These are phyloP conservation scores for Chondrilla cf. caribensis DNA, from an alignment of 37 sponge, comb jelly and placozoan genomes.

Conservation along the genomic window DNA sequence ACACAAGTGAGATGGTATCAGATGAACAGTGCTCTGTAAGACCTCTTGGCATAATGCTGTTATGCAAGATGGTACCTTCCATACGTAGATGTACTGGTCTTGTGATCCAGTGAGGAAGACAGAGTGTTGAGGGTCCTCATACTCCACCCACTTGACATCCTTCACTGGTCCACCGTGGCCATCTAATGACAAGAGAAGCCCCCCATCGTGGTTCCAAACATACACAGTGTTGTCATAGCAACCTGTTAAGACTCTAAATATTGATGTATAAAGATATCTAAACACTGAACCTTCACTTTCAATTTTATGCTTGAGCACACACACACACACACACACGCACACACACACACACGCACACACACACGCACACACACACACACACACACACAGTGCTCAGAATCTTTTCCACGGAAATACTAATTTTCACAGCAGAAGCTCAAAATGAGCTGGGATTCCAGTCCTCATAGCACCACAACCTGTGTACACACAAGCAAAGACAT, in stretches of 20 bases:
- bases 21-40: too few relatives aligned
- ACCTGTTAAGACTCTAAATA: slow-evolving; percentile 68
- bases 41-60: too few relatives aligned
- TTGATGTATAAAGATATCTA: too few relatives aligned
- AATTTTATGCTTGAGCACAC: too few relatives aligned
- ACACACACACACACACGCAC: too few relatives aligned
- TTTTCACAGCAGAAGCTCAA: not conserved
- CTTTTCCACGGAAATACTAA: not conserved
- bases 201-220: slow-evolving; percentile 61
- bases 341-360: too few relatives aligned
- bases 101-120: slow-evolving; percentile 74
- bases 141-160: slow-evolving; percentile 55
- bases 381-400: slow-evolving; percentile 10
- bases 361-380: too few relatives aligned
- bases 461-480: slow-evolving; percentile 5
- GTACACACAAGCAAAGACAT: too few relatives aligned
- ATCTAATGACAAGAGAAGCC: not conserved
- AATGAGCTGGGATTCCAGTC: slow-evolving; percentile 10
- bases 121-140: not conserved
- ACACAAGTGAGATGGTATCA: too few relatives aligned
- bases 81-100: slow-evolving; percentile 66
- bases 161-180: slow-evolving; percentile 63
- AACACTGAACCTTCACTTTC: too few relatives aligned
- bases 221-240: slow-evolving; percentile 67
- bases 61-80: too few relatives aligned